phyloP scores from a whole-genome alignment of 2,888 invertebrate genomes.

The Ormyrus thymus region DNA sequence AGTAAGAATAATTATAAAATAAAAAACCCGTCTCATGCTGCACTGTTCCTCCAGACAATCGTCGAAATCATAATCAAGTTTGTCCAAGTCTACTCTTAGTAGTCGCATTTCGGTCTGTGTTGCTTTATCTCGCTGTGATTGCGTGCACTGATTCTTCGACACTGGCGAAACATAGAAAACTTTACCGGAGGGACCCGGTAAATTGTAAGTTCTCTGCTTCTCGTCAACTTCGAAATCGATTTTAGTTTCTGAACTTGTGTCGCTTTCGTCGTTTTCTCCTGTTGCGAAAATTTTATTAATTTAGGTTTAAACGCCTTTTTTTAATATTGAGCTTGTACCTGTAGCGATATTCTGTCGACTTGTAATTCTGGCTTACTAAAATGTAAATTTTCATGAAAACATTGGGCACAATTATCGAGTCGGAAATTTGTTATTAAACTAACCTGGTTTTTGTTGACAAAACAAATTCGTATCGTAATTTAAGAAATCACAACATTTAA shows the following conservation, averaged over 20 bases:
- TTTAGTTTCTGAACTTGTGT: not conserved
- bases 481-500: not conserved
- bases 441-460: not conserved
- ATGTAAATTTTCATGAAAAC: slow-evolving; percentile 30
- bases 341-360: slow-evolving; percentile 55
- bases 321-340: slow-evolving; percentile 50
- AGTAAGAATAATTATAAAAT: too few species aligned
- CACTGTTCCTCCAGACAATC: slow-evolving; percentile 56
- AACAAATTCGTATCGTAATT: not conserved
- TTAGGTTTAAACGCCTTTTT: not conserved
- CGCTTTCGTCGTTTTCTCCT: slow-evolving; percentile 41
- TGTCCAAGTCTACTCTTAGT: slow-evolving; percentile 58
- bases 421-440: not conserved
- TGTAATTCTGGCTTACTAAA: slow-evolving; percentile 58
- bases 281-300: not conserved
- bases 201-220: not conserved
- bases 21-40: too few species aligned
- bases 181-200: slow-evolving; percentile 23
- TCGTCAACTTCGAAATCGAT: not conserved
- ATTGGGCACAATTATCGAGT: not conserved
- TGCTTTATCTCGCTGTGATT: slow-evolving; percentile 52
- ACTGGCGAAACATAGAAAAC: not conserved
- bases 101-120: slow-evolving; percentile 59
- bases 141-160: slow-evolving; percentile 31
- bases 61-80: slow-evolving; percentile 54